These are phyloP conservation scores for Charina bottae DNA, from an alignment of 2,113 vertebrate genomes.

Conservation along the genomic window DNA sequence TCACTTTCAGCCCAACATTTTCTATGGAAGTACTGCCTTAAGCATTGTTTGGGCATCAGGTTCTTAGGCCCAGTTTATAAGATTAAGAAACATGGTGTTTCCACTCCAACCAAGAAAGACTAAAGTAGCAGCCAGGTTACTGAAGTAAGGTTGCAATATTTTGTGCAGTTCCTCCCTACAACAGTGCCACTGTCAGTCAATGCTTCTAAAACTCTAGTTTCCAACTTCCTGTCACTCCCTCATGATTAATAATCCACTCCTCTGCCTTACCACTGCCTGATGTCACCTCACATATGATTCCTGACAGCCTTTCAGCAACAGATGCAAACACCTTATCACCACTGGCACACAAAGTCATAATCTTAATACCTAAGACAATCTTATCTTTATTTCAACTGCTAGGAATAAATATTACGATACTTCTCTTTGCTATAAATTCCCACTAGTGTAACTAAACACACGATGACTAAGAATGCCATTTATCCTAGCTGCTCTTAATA, in stretches of 20 bases:
- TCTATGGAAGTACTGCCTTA: neutral
- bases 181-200: neutral
- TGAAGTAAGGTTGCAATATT: neutral
- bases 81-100: neutral
- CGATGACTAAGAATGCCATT: constrained; percentile 15
- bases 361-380: constrained; percentile 48
- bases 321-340: neutral
- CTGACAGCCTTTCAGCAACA: constrained; percentile 6
- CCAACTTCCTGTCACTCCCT: neutral
- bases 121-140: neutral
- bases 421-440: constrained; percentile 55
- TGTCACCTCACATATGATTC: neutral
- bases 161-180: neutral
- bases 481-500: constrained; percentile 10
- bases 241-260: neutral
- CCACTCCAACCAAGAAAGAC: neutral
- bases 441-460: constrained; percentile 1
- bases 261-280: neutral
- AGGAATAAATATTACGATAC: constrained; percentile 47
- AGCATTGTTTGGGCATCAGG: neutral
- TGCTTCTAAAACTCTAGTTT: neutral
- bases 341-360: neutral
- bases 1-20: neutral
- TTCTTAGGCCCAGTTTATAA: neutral
- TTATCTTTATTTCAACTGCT: constrained; percentile 64